Base-by-base conservation (phyloP, 1,140 invertebrate genomes). In the Fopius arisanus region DNA sequence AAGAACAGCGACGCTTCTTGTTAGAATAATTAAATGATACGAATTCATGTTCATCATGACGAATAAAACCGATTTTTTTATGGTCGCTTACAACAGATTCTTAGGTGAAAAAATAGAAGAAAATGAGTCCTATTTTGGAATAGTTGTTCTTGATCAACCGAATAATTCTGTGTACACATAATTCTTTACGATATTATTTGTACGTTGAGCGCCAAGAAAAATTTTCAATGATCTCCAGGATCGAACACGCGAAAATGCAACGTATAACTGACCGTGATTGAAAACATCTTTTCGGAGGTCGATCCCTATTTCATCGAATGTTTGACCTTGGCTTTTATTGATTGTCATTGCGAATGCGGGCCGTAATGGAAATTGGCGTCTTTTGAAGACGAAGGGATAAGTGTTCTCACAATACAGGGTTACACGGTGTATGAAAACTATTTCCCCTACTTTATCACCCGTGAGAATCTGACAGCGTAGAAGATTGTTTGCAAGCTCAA, bases 271-370 rank as follows among this genome's bases (percentile, higher is more conserved):
- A 3, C 82, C 82, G 78, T 85, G 82, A 23, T 79, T 77, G 69
- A 85, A 85, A 67, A 78, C 78, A 65, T 76, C 74, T 59, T 72
- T 77, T 72, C 74, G 37, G 26, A 86, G 80, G 76, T 83, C 51
- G 21, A 88, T 19, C 7, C 84, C 84, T 67, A 75, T 54, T 14
- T 66, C 10, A 14, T 80, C 70, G 73, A 81, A 76, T 43, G 81
- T 80, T 73, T 82, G 81, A n/a, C 82, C 82, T 23, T 70, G 67
- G 10, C 26, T 10, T 21, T 40, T 23, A 37, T 67, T 67, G 16
- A 67, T 67, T 7, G 66, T 41, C 66, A 67, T 41, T 0, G 66
- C 26, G 33, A 31, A 66, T 6, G 26, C 28, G 33, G 16, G 26
- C 14, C 16, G 26, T 1, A 66, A 14, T 1, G 63, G 63, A 31